Evolutionary conservation across 2,113 vertebrate genomes (phyloP).

Genomic region (Anseranas semipalmata): DNA sequence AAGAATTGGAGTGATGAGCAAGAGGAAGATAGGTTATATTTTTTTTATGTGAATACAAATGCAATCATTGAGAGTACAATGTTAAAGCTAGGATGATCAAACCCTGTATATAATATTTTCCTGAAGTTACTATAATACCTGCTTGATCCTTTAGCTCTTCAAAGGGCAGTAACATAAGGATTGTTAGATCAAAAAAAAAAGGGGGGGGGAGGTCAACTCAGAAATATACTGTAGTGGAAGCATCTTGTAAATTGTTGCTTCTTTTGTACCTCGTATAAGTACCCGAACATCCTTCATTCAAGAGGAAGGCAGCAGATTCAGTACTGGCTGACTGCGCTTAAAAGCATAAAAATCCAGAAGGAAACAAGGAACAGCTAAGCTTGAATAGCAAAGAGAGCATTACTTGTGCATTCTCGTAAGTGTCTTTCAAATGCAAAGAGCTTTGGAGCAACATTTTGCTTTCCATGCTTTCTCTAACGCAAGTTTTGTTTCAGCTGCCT

Average conservation of each 20-base stretch:
- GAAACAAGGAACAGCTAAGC: not conserved
- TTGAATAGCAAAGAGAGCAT: not conserved
- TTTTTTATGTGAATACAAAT: not conserved
- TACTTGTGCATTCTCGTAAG: not conserved
- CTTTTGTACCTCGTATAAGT: not conserved
- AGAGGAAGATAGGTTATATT: not conserved
- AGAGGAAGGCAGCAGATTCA: not conserved
- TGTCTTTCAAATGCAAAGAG: not conserved
- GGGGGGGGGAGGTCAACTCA: not conserved
- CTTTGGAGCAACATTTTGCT: not conserved
- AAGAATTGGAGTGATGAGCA: not conserved
- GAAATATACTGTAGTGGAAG: not conserved
- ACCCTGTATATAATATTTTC: not conserved
- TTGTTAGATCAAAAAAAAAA: not conserved
- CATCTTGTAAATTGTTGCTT: not conserved
- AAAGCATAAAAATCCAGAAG: not conserved
- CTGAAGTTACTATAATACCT: not conserved
- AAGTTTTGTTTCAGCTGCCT: not conserved
- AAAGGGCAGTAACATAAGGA: not conserved
- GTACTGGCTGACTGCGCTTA: not conserved
- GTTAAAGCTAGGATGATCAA: not conserved
- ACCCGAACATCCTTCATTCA: not conserved
- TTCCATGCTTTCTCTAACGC: not conserved
- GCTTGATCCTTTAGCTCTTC: not conserved
- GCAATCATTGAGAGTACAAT: not conserved